phyloP scores from a whole-genome alignment of 2,888 invertebrate genomes.

The Apotomis capreana region DNA sequence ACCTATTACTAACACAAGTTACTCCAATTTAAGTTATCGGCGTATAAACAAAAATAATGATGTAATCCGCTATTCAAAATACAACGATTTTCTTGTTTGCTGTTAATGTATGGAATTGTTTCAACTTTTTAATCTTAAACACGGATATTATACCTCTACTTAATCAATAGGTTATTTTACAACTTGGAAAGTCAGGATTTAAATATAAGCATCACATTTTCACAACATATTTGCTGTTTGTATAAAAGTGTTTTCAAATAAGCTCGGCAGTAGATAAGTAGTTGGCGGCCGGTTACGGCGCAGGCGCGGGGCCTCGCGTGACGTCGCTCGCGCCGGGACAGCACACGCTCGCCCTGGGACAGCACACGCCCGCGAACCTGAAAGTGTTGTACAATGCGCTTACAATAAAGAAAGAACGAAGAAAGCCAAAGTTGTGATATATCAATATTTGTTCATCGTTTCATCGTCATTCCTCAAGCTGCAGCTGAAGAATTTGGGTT shows the following conservation, averaged over 20 bases:
- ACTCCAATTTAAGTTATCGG: background rate
- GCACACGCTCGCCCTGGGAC: conserved; percentile 74
- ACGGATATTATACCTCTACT: background rate
- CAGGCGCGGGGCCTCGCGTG: background rate
- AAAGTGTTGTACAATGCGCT: conserved; percentile 44
- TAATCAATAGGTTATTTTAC: background rate
- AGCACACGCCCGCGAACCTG: conserved; percentile 79
- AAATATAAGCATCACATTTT: conserved; percentile 34
- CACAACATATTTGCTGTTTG: conserved; percentile 27
- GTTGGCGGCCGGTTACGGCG: conserved; percentile 12
- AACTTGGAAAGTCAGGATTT: conserved; percentile 6
- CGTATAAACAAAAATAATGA: background rate
- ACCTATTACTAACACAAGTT: background rate
- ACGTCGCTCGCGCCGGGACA: conserved; percentile 54
- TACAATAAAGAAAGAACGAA: too few relatives aligned
- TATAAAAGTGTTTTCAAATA: conserved; percentile 19
- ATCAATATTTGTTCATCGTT: too few relatives aligned
- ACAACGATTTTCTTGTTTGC: background rate
- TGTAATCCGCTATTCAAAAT: background rate
- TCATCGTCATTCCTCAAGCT: too few relatives aligned
- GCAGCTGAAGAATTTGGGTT: too few relatives aligned
- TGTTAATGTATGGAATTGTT: background rate
- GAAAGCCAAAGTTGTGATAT: too few relatives aligned
- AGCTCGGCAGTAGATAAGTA: conserved; percentile 13
- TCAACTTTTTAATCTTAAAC: background rate